Evolutionary conservation across 2,797 vertebrate genomes (phyloP).

Genomic region (Dendrocincla tyrannina): DNA sequence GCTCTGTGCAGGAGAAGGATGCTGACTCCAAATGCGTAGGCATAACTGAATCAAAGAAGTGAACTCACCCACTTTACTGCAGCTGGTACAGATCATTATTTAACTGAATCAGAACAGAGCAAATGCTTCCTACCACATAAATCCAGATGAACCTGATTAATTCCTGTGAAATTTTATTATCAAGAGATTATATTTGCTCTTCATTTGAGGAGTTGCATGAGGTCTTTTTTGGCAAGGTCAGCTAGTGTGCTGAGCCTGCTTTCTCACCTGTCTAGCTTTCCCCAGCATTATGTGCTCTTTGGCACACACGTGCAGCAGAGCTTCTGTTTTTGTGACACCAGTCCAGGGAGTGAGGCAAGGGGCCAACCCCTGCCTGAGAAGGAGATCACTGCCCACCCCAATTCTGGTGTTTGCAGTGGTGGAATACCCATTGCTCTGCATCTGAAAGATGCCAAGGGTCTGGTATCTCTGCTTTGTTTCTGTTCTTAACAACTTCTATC

Average conservation of each 20-base stretch:
- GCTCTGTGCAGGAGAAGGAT: neutral
- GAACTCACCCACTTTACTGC: slow-evolving; percentile 32
- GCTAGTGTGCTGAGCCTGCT: neutral
- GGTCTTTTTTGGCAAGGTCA: neutral
- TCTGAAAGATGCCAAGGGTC: neutral
- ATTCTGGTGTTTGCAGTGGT: neutral
- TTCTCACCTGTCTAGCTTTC: neutral
- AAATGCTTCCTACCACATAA: slow-evolving; percentile 7
- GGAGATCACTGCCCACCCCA: neutral
- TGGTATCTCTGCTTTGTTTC: neutral
- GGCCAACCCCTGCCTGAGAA: neutral
- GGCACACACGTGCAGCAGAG: accelerated
- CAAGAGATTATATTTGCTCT: neutral
- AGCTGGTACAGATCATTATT: slow-evolving; percentile 31
- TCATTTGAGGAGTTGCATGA: neutral
- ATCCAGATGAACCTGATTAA: neutral
- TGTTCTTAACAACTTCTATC: neutral
- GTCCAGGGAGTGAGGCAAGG: accelerated
- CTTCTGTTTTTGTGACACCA: neutral
- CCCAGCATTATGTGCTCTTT: neutral
- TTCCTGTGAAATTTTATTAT: neutral
- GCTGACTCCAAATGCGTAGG: neutral
- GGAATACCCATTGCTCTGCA: neutral
- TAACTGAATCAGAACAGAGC: slow-evolving; percentile 31
- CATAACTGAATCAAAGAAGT: slow-evolving; percentile 39